Base-by-base conservation (phyloP, 1,140 invertebrate genomes). In the Spodoptera litura region DNA sequence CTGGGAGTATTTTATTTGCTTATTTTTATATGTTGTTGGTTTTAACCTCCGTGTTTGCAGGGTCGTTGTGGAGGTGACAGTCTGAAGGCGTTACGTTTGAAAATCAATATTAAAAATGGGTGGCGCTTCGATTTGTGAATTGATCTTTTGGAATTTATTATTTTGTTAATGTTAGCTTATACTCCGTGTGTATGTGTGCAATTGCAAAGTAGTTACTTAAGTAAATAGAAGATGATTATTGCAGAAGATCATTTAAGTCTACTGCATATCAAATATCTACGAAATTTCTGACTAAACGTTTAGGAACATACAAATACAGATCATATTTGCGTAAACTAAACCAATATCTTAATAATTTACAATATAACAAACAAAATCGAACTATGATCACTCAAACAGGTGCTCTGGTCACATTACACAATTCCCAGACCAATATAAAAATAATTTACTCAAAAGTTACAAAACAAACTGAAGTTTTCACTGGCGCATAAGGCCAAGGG, bases 1-100 rank as follows among this genome's bases (percentile, higher is more conserved):
- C 83, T 87, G 81, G 83, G 86, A 89, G 85, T 88, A 89, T 68
- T 77, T 81, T 86, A 85, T 87, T 87, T 91, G 81, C 84, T 72
- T 82, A 85, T 81, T 87, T 88, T 83, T 86, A 64, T 88, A 53
- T 87, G 82, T 87, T 86, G 53, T 77, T 78, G 25, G 58, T 55
- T 78, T 53, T n/a, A 58, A 62, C 31, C 35, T 77, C 9, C 49
- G 51, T 75, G n/a, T 77, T 66, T 77, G 53, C 51, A n/a, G 38
- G 61, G 62, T 68, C 59, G 10, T 13, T 11, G 44, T 58, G 20
- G 58, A 58, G 59, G 74, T 66, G 74, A 66, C 25, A 44, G 4
- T 3, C 25, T 55, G 10, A 44, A 78, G 77, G 77, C 77, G 66
- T 78, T 68, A 58, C 62, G 66, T 71, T 78, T 61, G 49, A 72